Base-by-base conservation (phyloP, 2,888 invertebrate genomes). In the Andrena haemorrhoa region DNA sequence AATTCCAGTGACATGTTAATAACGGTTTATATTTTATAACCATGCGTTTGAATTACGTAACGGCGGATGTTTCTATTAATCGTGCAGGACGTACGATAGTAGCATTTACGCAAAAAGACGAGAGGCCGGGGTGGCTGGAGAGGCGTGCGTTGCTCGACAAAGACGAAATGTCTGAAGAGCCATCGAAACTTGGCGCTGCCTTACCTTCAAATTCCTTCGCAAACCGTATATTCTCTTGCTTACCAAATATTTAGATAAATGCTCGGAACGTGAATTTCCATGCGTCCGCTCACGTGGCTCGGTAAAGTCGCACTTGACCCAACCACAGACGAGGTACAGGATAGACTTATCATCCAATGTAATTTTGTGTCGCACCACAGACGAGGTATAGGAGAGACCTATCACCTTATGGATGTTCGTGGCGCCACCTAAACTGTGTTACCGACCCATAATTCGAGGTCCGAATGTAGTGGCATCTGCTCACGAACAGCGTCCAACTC, bases 221-320 rank as follows among this genome's bases (percentile, higher is more conserved):
- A 47, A 58, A 20, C 0, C 31, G n/a, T 26, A 29, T 49, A 78
- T 61, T 71, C 53, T n/a, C 7, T 63, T 4, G 26, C 49, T 56
- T 23, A 68, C 29, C 35, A n/a, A 56, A 63, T 2, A n/a, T n/a
- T n/a, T n/a, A 1, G 1, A 68, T 7, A 16, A 6, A 49, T 60
- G 33, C 33, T 49, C 60, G n/a, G 23, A 35, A 64, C 47, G 16
- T 68, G 47, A 53, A 33, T 66, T 35, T 71, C 35, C 23, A 49
- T 35, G n/a, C 47, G 49, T 51, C 0, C 29, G 26, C 31, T 26
- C 23, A 23, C 4, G 56, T 53, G 72, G 61, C 72, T 60, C 51
- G 82, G 72, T 82, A 81, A 82, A 65, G 47, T 73, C 70, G 60
- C n/a, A 23, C 16, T 31, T 41, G 1, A 4, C 4, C 5, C 16